phyloP scores from a whole-genome alignment of 2,113 vertebrate genomes.

The Limanda limanda region DNA sequence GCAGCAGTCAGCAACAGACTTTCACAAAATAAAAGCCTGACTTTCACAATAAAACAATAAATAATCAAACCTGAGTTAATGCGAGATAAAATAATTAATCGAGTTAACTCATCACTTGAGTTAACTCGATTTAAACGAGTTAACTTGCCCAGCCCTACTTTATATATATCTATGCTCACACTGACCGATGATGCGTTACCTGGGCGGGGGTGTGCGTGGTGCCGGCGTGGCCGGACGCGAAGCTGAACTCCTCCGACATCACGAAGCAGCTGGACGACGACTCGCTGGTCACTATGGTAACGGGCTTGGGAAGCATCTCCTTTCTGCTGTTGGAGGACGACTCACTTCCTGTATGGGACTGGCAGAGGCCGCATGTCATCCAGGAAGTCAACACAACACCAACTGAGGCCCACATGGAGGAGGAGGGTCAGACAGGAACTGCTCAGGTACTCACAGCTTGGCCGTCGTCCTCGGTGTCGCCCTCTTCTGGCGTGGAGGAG shows the following conservation, averaged over 20 bases:
- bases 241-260: slow-evolving; percentile 81
- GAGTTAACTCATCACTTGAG: no score
- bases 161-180: no score
- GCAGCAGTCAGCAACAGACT: no score
- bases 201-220: slow-evolving; percentile 83
- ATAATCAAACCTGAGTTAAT: no score
- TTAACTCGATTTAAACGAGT: no score
- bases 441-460: slow-evolving; percentile 82
- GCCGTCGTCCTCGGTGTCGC: slow-evolving; percentile 84
- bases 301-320: slow-evolving; percentile 88
- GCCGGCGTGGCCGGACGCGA: slow-evolving; percentile 75
- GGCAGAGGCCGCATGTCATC: slow-evolving; percentile 77
- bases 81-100: no score
- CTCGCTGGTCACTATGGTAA: slow-evolving; percentile 89
- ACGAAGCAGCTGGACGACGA: slow-evolving; percentile 88
- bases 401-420: slow-evolving; percentile 3
- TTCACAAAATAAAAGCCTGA: no score
- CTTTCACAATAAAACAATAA: no score
- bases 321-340: slow-evolving; percentile 91
- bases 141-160: no score
- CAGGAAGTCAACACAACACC: slow-evolving; percentile 36
- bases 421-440: background rate
- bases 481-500: slow-evolving; percentile 85
- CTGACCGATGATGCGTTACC: slow-evolving; percentile 38
- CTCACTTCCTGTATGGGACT: slow-evolving; percentile 93